These are phyloP conservation scores for Pyrocephalus nanus DNA, from an alignment of 2,797 vertebrate species.

Conservation along the genomic window DNA sequence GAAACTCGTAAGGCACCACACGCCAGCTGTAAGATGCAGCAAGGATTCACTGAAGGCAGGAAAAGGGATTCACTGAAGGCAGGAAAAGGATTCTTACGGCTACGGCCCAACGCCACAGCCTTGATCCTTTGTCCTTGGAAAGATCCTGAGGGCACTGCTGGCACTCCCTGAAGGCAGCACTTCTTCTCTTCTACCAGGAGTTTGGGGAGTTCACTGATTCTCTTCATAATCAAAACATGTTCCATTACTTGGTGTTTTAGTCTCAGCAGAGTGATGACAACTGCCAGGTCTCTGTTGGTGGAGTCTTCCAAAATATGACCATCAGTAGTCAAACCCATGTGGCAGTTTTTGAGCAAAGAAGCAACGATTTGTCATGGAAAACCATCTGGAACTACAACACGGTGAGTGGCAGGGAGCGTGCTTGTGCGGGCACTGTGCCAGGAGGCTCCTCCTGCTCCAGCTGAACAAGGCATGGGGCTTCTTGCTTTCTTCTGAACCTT, in stretches of 20 bases:
- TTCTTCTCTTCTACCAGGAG: no score
- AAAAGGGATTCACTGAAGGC: not conserved
- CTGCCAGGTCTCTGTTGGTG: not conserved
- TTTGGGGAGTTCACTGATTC: not conserved
- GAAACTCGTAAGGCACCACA: not conserved
- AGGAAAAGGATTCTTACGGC: not conserved
- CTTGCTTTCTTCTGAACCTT: not conserved
- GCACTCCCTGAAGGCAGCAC: fast-evolving
- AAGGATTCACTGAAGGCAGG: not conserved
- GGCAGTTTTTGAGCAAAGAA: not conserved
- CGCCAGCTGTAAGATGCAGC: not conserved
- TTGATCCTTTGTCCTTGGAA: not conserved
- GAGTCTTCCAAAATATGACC: not conserved
- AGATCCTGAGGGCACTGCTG: not conserved
- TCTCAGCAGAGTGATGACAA: not conserved
- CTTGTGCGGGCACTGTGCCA: fast-evolving
- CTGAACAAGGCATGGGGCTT: no score
- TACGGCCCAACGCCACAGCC: not conserved
- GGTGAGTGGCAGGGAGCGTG: not conserved
- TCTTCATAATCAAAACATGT: fast-evolving
- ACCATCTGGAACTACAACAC: no score
- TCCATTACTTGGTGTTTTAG: not conserved
- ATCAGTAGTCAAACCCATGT: not conserved
- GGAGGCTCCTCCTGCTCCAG: not conserved
- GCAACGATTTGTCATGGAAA: not conserved